These are phyloP conservation scores for Pogonognathellus flavescens DNA, from an alignment of 1,140 invertebrate species.

Conservation along the genomic window DNA sequence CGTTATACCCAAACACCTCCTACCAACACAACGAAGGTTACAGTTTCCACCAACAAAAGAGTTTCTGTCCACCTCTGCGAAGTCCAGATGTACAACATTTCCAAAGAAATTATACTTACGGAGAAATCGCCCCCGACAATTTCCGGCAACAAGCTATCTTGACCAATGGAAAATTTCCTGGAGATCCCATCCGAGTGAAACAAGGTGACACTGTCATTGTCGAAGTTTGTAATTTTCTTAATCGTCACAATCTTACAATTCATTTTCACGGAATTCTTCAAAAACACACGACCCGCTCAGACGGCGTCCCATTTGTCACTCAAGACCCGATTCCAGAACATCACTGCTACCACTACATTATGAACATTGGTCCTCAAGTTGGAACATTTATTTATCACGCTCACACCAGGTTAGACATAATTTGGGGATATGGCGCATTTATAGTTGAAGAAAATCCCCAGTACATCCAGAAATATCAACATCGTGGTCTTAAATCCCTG, in stretches of 20 bases:
- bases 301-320: slow-evolving; percentile 54
- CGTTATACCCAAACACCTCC: too few species aligned
- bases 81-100: not conserved
- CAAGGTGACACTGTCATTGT: not conserved
- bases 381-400: slow-evolving; percentile 63
- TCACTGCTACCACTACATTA: slow-evolving; percentile 52
- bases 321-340: slow-evolving; percentile 58
- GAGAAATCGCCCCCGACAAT: slow-evolving; percentile 4
- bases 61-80: not conserved
- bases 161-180: slow-evolving; percentile 55
- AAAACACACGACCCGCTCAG: slow-evolving; percentile 25
- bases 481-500: not conserved
- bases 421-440: slow-evolving; percentile 53
- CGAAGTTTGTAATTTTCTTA: slow-evolving; percentile 18
- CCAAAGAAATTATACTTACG: not conserved
- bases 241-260: not conserved
- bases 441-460: slow-evolving; percentile 55
- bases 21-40: not conserved
- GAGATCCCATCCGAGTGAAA: not conserved
- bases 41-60: not conserved
- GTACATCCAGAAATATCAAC: not conserved
- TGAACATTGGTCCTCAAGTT: slow-evolving; percentile 29
- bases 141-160: slow-evolving; percentile 40
- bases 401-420: slow-evolving; percentile 55
- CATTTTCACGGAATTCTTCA: slow-evolving; percentile 55